Evolutionary conservation across 2,888 invertebrate species (phyloP), one percentile per base, ranked within the genome.

Genomic region (Tipula lateralis): DNA sequence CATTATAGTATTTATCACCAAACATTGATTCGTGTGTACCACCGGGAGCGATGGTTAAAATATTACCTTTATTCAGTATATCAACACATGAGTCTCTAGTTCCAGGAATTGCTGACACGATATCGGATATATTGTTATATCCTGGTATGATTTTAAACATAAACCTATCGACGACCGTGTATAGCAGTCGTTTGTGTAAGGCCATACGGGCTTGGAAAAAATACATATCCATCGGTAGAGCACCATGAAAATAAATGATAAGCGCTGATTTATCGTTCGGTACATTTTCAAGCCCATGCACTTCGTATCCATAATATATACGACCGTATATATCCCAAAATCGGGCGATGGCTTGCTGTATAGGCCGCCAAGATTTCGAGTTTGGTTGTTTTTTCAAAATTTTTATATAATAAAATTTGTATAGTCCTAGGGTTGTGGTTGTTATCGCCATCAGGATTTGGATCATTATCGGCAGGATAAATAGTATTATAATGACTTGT

Each of bases 21-120:
- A 99, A 99, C 89, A 98, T 96, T 6, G 99, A 98, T 91, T 99
- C 99, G 88, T 95, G 96, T 0, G 97, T 96, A 30, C 97, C 97
- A 82, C 99, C 99, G 12, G 99, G 99, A 0, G 98, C 96, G 87
- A 99, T 98, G 5, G 96, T 96, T 34, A 99, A 91, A 84, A 98
- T 89, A 89, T 97, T 95, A 16, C 97, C 98, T 13, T 94, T 93
- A 87, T 95, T 94, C n/a, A 99, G 91, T 85, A 97, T 94, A 82
- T 93, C 92, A 0, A 96, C 13, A 99, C 99, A 91, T 98, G 88
- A 96, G 95, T 96, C 95, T 24, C 98, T 94, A 0, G 99, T 98
- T 29, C 99, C 99, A 13, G 98, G 97, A 88, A 96, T 95, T 66
- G 98, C 96, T 95, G 94, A 82, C 2, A 39, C n/a, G 39, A 39